Base-by-base conservation (phyloP, 2,113 vertebrate genomes). In the Leucopsar rothschildi region DNA sequence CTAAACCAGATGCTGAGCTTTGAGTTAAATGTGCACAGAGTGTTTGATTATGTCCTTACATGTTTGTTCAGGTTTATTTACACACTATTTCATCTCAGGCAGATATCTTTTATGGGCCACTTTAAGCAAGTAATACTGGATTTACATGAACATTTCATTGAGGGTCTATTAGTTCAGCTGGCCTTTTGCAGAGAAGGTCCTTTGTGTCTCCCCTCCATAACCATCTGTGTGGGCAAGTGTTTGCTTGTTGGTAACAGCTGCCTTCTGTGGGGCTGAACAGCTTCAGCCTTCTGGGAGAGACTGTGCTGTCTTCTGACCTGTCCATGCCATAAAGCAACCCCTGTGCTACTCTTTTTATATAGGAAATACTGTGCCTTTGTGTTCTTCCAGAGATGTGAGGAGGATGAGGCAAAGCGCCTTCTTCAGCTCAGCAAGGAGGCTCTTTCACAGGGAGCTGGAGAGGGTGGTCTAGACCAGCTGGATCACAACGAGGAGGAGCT, bases 401-500 rank as follows among this genome's bases (percentile, higher is more conserved):
- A 99, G 12, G 98, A 98, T 12, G 99, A 99, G 91, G 97, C 97
- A 0, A 97, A 98, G 77, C 98, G 89, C 49, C 97, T 99, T 55
- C 98, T 99, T 64, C 97, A 98, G 96, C 98, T 98, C 82, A 99
- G 98, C 96, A 98, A 96, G 88, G 98, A 99, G 63, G 86, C 97
- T 63, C 93, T 98, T 86, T 95, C 94, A 0, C 84, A 93, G 7
- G 95, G 79, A 4, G 20, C 71, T 10, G 97, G 71, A 50, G 23
- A 44, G 0, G 90, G 65, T 63, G 86, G 6, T 24, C 73, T 31
- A 7, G 97, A 97, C 60, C 83, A 82, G 44, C 86, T 97, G 40
- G 98, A 98, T 57, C 88, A 96, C 22, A 97, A 96, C 2, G 99
- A 99, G 27, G 98, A 99, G 82, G 98, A 99, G 63, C 97, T 99